Conservation (phyloP, 2,888 invertebrate species). For the Eilema depressum region DNA sequence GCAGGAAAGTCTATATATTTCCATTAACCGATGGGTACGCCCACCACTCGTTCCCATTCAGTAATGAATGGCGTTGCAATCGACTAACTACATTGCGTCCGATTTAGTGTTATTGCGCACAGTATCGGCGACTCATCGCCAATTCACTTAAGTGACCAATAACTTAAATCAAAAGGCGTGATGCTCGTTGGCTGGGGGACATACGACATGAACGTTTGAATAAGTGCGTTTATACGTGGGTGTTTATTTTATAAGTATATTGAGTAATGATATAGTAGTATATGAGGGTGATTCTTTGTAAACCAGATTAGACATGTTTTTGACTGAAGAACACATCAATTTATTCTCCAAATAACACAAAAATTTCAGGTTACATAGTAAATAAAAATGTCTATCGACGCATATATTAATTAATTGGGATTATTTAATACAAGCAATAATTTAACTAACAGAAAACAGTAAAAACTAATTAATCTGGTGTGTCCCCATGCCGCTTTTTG, state of each 20-base stretch:
- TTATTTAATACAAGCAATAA: no score
- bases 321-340: no score
- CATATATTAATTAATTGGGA: no score
- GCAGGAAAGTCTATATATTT: neutral
- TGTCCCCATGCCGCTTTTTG: no score
- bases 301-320: no score
- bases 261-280: neutral
- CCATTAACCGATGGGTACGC: neutral
- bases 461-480: no score
- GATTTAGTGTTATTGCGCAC: slow-evolving; percentile 32
- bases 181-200: slow-evolving; percentile 3
- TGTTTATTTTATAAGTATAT: neutral
- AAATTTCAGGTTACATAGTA: no score
- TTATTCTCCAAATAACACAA: no score
- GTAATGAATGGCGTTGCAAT: slow-evolving; percentile 30
- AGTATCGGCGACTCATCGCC: slow-evolving; percentile 45
- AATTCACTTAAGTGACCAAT: slow-evolving; percentile 45
- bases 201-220: no score
- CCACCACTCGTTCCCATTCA: slow-evolving; percentile 6
- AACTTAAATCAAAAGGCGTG: slow-evolving; percentile 30
- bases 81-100: slow-evolving; percentile 30
- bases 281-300: no score
- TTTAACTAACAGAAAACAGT: no score
- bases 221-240: neutral
- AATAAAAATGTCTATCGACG: no score